These are phyloP conservation scores for Eupelmus urozonus DNA, from an alignment of 2,888 invertebrate genomes.

Conservation along the genomic window DNA sequence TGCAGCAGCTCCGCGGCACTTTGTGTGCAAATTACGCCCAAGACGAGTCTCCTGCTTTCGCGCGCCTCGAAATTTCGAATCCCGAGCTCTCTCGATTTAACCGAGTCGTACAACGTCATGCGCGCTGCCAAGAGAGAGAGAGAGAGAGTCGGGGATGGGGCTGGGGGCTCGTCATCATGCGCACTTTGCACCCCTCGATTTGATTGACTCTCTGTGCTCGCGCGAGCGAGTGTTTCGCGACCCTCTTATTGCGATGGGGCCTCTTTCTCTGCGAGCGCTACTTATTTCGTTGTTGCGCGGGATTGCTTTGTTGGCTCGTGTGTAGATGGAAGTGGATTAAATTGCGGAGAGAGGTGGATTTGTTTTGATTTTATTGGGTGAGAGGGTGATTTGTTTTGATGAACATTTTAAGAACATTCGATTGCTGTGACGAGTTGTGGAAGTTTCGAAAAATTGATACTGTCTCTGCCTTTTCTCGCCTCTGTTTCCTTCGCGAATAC, in stretches of 20 bases:
- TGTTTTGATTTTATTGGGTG: constrained; percentile 13
- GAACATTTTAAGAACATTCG: no score
- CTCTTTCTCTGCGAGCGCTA: not conserved
- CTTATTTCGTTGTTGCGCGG: constrained; percentile 6
- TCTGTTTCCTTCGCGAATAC: no score
- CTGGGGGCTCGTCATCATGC: constrained; percentile 16
- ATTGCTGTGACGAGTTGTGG: no score
- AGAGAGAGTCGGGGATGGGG: no score
- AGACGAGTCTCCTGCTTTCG: constrained; percentile 65
- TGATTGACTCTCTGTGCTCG: constrained; percentile 38
- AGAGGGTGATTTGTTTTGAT: not conserved
- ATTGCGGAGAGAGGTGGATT: not conserved
- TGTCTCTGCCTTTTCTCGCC: no score
- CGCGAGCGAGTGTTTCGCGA: not conserved
- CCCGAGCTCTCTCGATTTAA: constrained; percentile 29
- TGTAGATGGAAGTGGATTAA: constrained; percentile 37
- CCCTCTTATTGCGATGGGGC: not conserved
- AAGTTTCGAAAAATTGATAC: no score
- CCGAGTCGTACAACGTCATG: constrained; percentile 34
- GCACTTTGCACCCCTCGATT: constrained; percentile 40
- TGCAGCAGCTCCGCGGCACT: constrained; percentile 71
- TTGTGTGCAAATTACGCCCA: constrained; percentile 76
- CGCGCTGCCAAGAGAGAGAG: no score
- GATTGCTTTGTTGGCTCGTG: constrained; percentile 14
- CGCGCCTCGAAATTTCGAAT: constrained; percentile 56